Conservation (phyloP, 2,888 invertebrate genomes). For the Synergus gifuensis region DNA sequence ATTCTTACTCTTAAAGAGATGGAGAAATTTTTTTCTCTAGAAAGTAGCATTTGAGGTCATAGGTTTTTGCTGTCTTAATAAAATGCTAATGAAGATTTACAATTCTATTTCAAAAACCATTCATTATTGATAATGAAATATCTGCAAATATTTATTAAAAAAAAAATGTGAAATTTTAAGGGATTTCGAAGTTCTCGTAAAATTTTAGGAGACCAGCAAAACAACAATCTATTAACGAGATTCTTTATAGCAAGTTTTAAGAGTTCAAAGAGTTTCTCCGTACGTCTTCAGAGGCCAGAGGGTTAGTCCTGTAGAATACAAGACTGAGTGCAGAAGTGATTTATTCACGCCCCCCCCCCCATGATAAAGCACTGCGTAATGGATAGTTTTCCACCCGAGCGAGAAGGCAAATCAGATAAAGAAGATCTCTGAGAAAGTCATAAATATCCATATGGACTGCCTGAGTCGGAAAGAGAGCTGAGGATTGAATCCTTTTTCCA, state of each 20-base stretch:
- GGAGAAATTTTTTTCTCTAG: slow-evolving; percentile 25
- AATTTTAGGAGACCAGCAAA: too few species aligned
- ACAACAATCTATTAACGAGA: background rate
- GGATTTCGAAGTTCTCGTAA: too few species aligned
- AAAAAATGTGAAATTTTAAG: background rate
- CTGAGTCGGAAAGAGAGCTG: background rate
- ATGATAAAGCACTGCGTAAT: slow-evolving; percentile 69
- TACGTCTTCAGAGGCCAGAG: background rate
- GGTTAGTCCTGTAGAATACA: background rate
- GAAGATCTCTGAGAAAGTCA: slow-evolving; percentile 53
- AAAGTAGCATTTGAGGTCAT: slow-evolving; percentile 33
- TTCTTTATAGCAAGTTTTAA: background rate
- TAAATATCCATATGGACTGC: slow-evolving; percentile 50
- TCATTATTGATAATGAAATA: background rate
- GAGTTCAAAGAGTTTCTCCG: background rate
- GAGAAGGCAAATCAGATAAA: slow-evolving; percentile 66
- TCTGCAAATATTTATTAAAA: background rate
- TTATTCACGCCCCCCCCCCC: slow-evolving; percentile 64
- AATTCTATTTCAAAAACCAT: background rate
- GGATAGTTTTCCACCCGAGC: slow-evolving; percentile 60
- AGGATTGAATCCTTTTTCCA: background rate
- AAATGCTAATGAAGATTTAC: slow-evolving; percentile 2
- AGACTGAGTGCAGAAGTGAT: slow-evolving; percentile 53
- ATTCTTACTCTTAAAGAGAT: background rate
- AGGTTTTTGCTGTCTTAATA: slow-evolving; percentile 14